These are phyloP conservation scores for Protonibea diacanthus DNA, from an alignment of 2,797 vertebrate species.

Conservation along the genomic window DNA sequence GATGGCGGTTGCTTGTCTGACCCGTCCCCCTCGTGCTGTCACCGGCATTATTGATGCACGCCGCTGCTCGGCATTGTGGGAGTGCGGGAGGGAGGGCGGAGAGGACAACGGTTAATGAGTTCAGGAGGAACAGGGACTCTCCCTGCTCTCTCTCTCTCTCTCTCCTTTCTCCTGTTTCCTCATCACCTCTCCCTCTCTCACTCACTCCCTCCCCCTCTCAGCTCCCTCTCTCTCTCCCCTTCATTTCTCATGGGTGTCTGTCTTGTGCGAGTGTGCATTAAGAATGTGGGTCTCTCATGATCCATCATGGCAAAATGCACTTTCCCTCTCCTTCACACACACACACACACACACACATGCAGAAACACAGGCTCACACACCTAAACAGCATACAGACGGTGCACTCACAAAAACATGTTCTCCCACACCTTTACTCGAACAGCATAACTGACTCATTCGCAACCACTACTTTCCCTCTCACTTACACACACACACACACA, in stretches of 20 bases:
- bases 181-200: constrained; percentile 60
- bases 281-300: constrained; percentile 79
- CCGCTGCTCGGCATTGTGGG: constrained; percentile 82
- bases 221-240: constrained; percentile 47
- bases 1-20: constrained; percentile 85
- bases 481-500: constrained; percentile 53
- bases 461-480: constrained; percentile 68
- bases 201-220: constrained; percentile 30
- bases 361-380: constrained; percentile 31
- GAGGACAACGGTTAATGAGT: constrained; percentile 85
- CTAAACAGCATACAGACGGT: constrained; percentile 51
- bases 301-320: constrained; percentile 83
- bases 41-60: constrained; percentile 83
- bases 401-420: constrained; percentile 71
- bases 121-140: constrained; percentile 81
- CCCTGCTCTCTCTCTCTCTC: constrained; percentile 62
- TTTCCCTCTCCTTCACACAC: constrained; percentile 62
- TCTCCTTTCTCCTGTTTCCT: constrained; percentile 63
- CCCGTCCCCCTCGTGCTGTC: constrained; percentile 81
- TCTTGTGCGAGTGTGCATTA: constrained; percentile 83
- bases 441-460: constrained; percentile 76
- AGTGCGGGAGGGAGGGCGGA: constrained; percentile 76
- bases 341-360: constrained; percentile 32
- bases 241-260: constrained; percentile 83
- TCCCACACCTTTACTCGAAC: constrained; percentile 69